Base-by-base conservation (phyloP, 2,113 vertebrate genomes). In the Hemibagrus wyckioides region DNA sequence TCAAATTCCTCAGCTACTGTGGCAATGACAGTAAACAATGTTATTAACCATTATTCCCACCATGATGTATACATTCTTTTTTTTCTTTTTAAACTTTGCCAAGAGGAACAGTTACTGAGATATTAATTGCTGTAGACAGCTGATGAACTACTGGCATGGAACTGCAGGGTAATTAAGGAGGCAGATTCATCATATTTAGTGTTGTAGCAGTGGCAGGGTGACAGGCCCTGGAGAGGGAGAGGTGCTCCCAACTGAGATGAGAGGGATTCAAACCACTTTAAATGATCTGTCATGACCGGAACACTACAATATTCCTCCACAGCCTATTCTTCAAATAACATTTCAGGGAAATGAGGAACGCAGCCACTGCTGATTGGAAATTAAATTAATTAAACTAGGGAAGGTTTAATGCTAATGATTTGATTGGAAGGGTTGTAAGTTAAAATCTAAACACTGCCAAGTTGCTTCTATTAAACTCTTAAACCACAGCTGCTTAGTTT, bases 61-160 rank as follows among this genome's bases (percentile, higher is more conserved):
- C 91, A 92, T 93, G 90, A 89, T 89, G 91, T 88, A 90, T 92
- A 92, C 61, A 82, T 82, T 85, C 77, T 85, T 94, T 94, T 79
- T 48, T 15, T 76, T 80, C 95, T 92, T 65, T 96, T 92, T 19
- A 39, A 95, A 95, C 94, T 94, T 90, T 94, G 90, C 92, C 88
- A 92, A 95, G 90, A 95, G 93, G 92, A 94, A 95, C 92, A 94
- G 94, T 94, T 87, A 91, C 89, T 39, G 87, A 93, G 91, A 94
- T 95, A 95, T 95, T 95, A 96, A 96, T 94, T 96, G 95, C 93
- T 93, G 91, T 92, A 95, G 96, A 95, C 96, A 96, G 95, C 94
- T 93, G 95, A 92, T 95, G 95, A 95, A 92, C 79, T 94, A 94
- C 91, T 94, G 93, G 93, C 96, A 96, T 93, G 94, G 94, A 97